These are phyloP conservation scores for Chloebia gouldiae DNA, from an alignment of 2,113 vertebrate species.

Conservation along the genomic window DNA sequence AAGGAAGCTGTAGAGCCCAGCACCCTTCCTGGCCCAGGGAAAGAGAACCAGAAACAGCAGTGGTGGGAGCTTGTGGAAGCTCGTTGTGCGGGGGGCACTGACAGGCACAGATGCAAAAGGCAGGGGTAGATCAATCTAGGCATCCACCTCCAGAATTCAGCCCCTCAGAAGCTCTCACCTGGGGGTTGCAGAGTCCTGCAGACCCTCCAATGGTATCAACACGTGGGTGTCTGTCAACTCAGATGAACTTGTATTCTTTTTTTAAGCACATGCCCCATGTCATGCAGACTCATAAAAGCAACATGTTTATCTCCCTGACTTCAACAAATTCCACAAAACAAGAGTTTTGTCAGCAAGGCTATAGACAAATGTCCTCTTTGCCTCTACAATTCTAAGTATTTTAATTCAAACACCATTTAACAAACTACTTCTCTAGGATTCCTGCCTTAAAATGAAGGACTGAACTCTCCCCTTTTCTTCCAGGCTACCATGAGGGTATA, in stretches of 20 bases:
- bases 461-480: not conserved
- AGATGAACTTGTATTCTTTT: not conserved
- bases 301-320: not conserved
- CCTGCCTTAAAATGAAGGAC: not conserved
- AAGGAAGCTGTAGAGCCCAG: constrained; percentile 43
- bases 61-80: not conserved
- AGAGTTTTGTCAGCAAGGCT: not conserved
- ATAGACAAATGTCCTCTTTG: not conserved
- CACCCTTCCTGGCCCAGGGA: not conserved
- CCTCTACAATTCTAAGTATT: not conserved
- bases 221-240: not conserved
- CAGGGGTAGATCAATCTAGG: not conserved
- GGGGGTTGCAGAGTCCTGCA: not conserved
- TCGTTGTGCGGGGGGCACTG: not conserved
- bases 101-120: not conserved
- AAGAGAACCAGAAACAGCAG: not conserved
- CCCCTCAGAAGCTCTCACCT: not conserved
- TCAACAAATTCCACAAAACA: not conserved
- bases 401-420: not conserved
- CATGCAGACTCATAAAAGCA: not conserved
- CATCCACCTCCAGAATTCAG: not conserved
- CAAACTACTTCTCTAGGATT: not conserved
- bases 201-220: not conserved
- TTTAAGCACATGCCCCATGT: not conserved
- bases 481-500: not conserved